phyloP scores from a whole-genome alignment of 92 coral and sea anemone genomes.

The Porites lobata region DNA sequence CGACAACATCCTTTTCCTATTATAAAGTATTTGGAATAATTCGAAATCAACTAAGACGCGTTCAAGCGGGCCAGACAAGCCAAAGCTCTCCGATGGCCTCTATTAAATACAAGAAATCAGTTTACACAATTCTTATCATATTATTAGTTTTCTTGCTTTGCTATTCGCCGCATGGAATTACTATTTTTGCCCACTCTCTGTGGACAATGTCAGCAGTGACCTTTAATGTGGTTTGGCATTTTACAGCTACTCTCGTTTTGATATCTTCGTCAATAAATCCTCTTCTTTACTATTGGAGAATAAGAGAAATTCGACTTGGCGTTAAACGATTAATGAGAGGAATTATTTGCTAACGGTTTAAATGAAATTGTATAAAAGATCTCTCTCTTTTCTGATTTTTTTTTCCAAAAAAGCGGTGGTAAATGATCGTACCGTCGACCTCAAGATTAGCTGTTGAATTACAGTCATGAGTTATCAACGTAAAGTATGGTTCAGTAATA shows the following conservation, averaged over 20 bases:
- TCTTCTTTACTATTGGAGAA: conserved; percentile 3
- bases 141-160: not conserved
- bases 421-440: no score
- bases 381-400: not conserved
- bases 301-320: not conserved
- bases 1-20: not conserved
- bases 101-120: not conserved
- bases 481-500: no score
- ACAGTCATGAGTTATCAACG: no score
- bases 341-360: not conserved
- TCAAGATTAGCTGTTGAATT: no score
- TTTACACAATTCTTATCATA: not conserved
- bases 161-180: not conserved
- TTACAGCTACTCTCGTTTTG: not conserved
- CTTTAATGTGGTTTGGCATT: not conserved
- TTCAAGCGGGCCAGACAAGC: not conserved
- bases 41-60: not conserved
- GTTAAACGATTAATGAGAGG: not conserved
- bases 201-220: not conserved
- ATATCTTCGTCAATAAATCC: not conserved
- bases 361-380: no score
- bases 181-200: not conserved
- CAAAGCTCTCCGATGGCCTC: not conserved
- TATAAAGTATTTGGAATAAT: not conserved
- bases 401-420: not conserved